Evolutionary conservation across 2,113 vertebrate species (phyloP).

Genomic region (Psettodes erumei): DNA sequence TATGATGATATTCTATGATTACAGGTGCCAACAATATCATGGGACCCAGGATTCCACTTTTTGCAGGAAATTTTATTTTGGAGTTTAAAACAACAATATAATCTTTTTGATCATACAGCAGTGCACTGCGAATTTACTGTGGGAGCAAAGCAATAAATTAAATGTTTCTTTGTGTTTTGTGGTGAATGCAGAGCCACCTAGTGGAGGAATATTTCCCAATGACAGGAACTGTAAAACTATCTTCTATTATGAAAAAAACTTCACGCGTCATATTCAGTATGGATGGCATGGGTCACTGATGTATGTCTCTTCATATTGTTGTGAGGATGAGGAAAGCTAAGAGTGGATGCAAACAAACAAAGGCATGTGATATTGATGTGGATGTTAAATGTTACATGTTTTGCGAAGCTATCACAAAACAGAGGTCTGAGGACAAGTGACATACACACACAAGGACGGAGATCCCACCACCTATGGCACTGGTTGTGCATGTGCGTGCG

Average conservation of each 20-base stretch:
- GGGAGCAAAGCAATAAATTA: neutral
- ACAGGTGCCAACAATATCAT: neutral
- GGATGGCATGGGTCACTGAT: neutral
- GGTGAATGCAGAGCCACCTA: conserved; percentile 25
- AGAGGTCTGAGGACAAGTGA: conserved; percentile 57
- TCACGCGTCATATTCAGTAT: neutral
- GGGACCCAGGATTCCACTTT: neutral
- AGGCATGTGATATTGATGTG: conserved; percentile 37
- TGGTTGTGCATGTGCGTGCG: conserved; percentile 15
- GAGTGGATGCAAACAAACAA: neutral
- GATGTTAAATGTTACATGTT: conserved; percentile 20
- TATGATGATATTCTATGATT: neutral
- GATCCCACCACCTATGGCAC: conserved; percentile 72
- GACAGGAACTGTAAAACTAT: neutral
- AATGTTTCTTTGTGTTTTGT: neutral
- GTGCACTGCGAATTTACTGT: neutral
- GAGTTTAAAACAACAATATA: too few relatives aligned
- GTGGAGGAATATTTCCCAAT: neutral
- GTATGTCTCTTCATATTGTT: neutral
- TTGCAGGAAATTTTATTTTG: neutral
- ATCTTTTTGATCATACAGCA: neutral
- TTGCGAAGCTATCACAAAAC: conserved; percentile 36
- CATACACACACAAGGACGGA: conserved; percentile 65
- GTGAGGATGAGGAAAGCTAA: conserved; percentile 15
- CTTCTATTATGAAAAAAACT: too few relatives aligned